Percentiles rank a stretch among this genome's conserved stretches.
Conservation (phyloP, 2,113 vertebrate species). For the Trichechus manatus region DNA sequence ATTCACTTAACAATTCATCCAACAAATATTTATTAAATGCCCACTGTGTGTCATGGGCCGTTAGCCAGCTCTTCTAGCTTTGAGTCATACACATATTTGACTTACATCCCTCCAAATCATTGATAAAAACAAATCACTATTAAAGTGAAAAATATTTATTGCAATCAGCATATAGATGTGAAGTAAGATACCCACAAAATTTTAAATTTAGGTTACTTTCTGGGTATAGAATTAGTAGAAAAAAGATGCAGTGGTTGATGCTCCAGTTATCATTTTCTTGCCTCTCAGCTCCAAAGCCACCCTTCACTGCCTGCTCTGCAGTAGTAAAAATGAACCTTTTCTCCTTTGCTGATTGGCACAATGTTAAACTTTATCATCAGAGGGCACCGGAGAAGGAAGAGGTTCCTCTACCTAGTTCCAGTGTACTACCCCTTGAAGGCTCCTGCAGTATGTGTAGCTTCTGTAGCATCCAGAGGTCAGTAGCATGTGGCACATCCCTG, state of each 20-base stretch:
- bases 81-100: background rate
- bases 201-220: background rate
- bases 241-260: background rate
- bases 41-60: background rate
- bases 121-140: background rate
- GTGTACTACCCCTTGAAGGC: background rate
- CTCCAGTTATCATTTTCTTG: background rate
- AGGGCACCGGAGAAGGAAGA: background rate
- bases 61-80: background rate
- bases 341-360: background rate
- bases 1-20: background rate
- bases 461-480: background rate
- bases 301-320: background rate
- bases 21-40: background rate
- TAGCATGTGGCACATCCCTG: background rate
- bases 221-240: background rate
- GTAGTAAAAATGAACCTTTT: background rate
- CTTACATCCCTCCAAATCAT: background rate
- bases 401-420: background rate
- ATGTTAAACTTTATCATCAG: background rate
- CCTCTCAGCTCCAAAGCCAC: background rate
- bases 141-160: slow-evolving; percentile 10
- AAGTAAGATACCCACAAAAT: background rate
- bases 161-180: background rate
- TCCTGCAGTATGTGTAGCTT: background rate